Evolutionary conservation across 2,113 vertebrate genomes (phyloP).

Genomic region (Cyanoramphus novaezelandiae): DNA sequence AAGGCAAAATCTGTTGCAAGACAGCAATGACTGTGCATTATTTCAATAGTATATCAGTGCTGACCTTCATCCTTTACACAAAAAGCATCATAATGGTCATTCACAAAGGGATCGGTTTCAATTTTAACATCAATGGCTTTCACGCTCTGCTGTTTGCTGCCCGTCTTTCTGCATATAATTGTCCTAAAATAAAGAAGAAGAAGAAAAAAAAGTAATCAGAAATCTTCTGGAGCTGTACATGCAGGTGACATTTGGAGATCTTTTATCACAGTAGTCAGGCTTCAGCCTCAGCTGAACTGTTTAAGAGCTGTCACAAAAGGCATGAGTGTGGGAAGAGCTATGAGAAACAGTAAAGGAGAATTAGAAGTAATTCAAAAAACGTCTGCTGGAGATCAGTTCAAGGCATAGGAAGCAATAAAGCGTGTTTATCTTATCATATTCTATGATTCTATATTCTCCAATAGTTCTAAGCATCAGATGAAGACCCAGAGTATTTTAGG

Average conservation of each 20-base stretch:
- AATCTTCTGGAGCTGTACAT: background rate
- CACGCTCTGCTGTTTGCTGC: conserved; percentile 70
- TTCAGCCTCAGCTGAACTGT: background rate
- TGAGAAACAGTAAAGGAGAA: background rate
- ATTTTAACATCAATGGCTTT: conserved; percentile 84
- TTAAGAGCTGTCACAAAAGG: background rate
- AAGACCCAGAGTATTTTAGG: background rate
- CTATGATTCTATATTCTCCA: background rate
- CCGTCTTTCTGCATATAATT: conserved; percentile 83
- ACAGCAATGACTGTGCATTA: background rate
- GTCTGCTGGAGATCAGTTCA: background rate
- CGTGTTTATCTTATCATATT: background rate
- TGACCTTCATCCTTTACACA: conserved; percentile 92
- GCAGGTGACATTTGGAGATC: background rate
- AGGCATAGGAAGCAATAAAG: background rate
- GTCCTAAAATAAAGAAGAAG: conserved; percentile 78
- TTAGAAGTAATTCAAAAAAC: background rate
- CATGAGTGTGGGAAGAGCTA: background rate
- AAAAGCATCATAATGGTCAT: conserved; percentile 77
- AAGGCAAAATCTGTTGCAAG: background rate
- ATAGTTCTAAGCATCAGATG: background rate
- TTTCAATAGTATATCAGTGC: conserved; percentile 38
- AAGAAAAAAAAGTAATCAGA: conserved; percentile 43
- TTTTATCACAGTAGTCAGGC: background rate
- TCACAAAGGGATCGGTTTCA: conserved; percentile 77